A percentile compares a stretch with the other conserved stretches of the same genome.
Evolutionary conservation across 2,888 invertebrate genomes (phyloP).

Genomic region (Drosophila austrosaltans): DNA sequence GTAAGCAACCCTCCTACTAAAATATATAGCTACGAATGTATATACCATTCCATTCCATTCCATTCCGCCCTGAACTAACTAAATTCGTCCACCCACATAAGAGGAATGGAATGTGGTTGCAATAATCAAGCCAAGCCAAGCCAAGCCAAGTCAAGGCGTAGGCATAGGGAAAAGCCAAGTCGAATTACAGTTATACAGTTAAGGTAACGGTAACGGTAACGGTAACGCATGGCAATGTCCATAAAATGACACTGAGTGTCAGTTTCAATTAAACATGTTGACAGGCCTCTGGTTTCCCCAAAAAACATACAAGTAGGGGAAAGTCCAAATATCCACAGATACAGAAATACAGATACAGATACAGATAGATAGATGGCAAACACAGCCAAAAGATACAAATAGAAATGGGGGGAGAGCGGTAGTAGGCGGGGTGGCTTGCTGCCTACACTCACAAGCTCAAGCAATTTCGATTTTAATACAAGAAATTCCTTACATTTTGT

Average conservation of each 20-base stretch:
- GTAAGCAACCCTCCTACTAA: not conserved
- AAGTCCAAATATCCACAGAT: slow-evolving; percentile 41
- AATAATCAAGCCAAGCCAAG: slow-evolving; percentile 64
- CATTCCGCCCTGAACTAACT: not conserved
- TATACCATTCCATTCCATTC: not conserved
- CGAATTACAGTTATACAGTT: slow-evolving; percentile 55
- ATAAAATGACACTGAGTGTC: slow-evolving; percentile 81
- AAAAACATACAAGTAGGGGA: slow-evolving; percentile 32
- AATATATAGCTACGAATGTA: not conserved
- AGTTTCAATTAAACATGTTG: slow-evolving; percentile 82
- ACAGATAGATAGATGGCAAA: not conserved
- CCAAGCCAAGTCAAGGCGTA: slow-evolving; percentile 14
- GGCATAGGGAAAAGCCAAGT: slow-evolving; percentile 48
- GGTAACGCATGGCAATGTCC: slow-evolving; percentile 75
- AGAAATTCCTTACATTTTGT: slow-evolving; percentile 71
- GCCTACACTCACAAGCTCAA: slow-evolving; percentile 29
- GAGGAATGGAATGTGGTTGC: slow-evolving; percentile 52
- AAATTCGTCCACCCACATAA: slow-evolving; percentile 4
- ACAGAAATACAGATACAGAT: slow-evolving; percentile 3
- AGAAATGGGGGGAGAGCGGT: not conserved
- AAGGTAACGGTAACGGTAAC: slow-evolving; percentile 58
- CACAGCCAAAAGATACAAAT: too few species aligned
- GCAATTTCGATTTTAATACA: slow-evolving; percentile 77
- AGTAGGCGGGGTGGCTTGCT: slow-evolving; percentile 21
- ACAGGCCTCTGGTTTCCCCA: slow-evolving; percentile 66